Percentiles rank a stretch among this genome's conserved stretches.
Evolutionary conservation across 2,888 invertebrate genomes (phyloP).

Genomic region (Azorinus chamasolen): DNA sequence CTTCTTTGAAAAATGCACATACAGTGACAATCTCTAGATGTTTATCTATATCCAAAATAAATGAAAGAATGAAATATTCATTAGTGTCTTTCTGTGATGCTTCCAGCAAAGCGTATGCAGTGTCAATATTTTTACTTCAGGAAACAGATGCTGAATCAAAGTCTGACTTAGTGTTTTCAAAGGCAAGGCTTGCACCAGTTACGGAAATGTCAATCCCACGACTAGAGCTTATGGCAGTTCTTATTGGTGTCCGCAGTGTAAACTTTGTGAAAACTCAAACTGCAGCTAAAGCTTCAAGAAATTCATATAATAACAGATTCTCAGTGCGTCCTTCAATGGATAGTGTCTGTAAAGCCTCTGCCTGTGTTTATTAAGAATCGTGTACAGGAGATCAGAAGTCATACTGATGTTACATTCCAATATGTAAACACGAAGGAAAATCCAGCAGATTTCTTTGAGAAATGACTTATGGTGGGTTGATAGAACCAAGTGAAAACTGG

Average conservation of each 20-base stretch:
- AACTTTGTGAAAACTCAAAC: slow-evolving; percentile 1
- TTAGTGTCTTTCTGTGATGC: not conserved
- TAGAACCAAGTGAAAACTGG: not conserved
- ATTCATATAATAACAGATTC: not conserved
- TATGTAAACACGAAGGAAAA: not conserved
- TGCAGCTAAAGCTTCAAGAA: not conserved
- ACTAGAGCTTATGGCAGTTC: not conserved
- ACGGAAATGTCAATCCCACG: not conserved
- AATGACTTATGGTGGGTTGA: not conserved
- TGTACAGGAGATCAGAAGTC: not conserved
- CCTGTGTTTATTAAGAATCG: slow-evolving; percentile 1
- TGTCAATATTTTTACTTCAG: not conserved
- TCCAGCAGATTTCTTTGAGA: not conserved
- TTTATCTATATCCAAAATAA: no score
- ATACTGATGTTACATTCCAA: not conserved
- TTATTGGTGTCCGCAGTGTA: not conserved
- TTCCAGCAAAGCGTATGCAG: no score
- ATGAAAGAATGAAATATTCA: no score
- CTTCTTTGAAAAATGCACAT: no score
- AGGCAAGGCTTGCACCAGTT: slow-evolving; percentile 28
- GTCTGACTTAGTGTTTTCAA: slow-evolving; percentile 20
- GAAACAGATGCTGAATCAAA: not conserved
- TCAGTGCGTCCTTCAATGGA: not conserved
- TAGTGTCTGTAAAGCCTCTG: not conserved
- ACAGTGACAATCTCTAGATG: no score